Base-by-base conservation (phyloP, 2,888 invertebrate genomes). In the Nebria salina region DNA sequence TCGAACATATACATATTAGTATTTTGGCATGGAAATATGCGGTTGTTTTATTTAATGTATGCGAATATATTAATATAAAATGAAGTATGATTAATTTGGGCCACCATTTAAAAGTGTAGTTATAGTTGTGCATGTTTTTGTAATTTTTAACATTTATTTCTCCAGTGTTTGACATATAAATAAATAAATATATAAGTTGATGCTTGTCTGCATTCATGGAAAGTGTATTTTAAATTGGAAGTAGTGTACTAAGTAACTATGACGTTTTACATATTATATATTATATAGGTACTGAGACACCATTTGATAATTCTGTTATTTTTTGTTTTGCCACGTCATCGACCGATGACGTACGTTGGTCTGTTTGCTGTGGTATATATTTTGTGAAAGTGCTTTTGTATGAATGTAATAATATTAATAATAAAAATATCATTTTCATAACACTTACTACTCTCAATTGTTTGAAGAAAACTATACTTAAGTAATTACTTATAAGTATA, bases 351-450 rank as follows among this genome's bases (percentile, higher is more conserved):
- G 43, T 65, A 41, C n/a, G 73, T 73, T 78, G 77, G 77, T 77
- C 72, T 72, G 70, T 77, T 54, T 54, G 54, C 13, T 78, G 78
- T 66, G 65, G 41, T 7, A 34, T 65, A 26, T 41, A 65, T 66
- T 78, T 65, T 78, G 78, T 78, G 72, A 72, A 78, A 78, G 78
- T 77, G 77, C 77, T 77, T 64, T 73, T 78, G 78, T 78, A 78
- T 78, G 78, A 78, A 73, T 78, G 78, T 65, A 78, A 78, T 78
- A 78, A 78, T 78, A 78, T 70, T 26, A 70, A 70, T 70, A 70
- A 70, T 70, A 70, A 66, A 76, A 76, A 34, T 76, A 78, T 75
- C 75, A 75, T 75, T 75, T 75, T 75, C 75, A 75, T 75, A 75
- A 75, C 75, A 75, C 65, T 73, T 73, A 73, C 42, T 73, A 70